Evolutionary conservation across 1,140 invertebrate genomes (phyloP), one percentile per base, ranked within the genome.

Genomic region (Heliconius himera): DNA sequence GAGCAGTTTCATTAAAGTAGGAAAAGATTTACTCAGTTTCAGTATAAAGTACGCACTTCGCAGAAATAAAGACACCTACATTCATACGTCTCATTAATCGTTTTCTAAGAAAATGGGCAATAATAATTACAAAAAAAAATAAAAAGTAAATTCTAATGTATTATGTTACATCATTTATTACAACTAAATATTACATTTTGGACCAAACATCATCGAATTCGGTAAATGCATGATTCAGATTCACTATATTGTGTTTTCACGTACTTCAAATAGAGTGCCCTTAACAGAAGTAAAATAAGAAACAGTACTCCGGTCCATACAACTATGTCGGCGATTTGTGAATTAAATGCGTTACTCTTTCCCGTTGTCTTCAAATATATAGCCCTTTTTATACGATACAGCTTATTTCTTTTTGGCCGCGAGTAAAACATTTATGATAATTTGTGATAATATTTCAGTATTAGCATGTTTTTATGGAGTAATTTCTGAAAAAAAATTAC

Each of bases 321-420:
- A 0, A 83, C 60, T 3, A 87, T 22, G 46, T 81, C 79, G 11
- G 71, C 66, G 3, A 84, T 54, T 46, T 84, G 82, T 0, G 49
- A 1, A 38, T 82, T 71, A 54, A 85, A 29, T 1, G 66, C 46
- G 16, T 20, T 26, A 0, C 70, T 26, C 0, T 66, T 41, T 18
- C 74, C 82, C 0, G 70, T 49, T 22, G 83, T 82, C 46, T 82
- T 84, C 76, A 85, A 11, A 49, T 85, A 86, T 22, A 88, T 85
- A 1, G 83, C 77, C 29, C 80, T 78, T 49, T 88, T 88, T 1
- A 89, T 18, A 54, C 85, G 85, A 76, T 81, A 82, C 36, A 86
- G 51, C 36, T 72, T 80, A 6, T 79, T 84, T 29, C 74, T 41
- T 74, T 78, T 85, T 20, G 38, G 74, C 46, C 46, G 46, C 22